phyloP scores from a whole-genome alignment of 1,140 invertebrate genomes.

The Drusus annulatus region DNA sequence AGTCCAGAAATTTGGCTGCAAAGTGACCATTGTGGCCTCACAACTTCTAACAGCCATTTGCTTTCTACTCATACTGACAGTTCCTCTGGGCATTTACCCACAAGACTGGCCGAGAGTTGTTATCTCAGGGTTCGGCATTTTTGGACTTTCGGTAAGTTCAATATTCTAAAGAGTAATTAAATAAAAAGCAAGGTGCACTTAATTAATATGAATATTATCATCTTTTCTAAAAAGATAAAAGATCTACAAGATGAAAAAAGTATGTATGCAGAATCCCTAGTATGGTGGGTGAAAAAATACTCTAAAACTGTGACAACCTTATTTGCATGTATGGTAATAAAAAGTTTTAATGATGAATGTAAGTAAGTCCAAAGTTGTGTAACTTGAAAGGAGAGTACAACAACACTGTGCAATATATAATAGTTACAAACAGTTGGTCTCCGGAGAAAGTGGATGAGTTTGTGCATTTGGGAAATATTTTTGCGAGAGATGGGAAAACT shows the following conservation, averaged over 20 bases:
- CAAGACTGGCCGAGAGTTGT: slow-evolving; percentile 65
- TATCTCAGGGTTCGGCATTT: slow-evolving; percentile 65
- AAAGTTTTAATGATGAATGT: no score
- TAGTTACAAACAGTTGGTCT: no score
- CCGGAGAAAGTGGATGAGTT: no score
- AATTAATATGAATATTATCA: no score
- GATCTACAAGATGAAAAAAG: no score
- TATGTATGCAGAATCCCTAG: no score
- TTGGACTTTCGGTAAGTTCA: slow-evolving; percentile 66
- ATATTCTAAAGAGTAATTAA: neutral
- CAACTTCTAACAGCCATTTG: slow-evolving; percentile 75
- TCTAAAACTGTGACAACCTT: no score
- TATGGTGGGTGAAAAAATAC: no score
- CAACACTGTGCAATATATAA: neutral
- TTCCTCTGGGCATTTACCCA: slow-evolving; percentile 64
- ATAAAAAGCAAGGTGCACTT: no score
- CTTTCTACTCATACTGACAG: slow-evolving; percentile 73
- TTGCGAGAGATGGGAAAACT: neutral
- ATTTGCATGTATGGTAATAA: no score
- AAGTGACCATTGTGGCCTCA: slow-evolving; percentile 74
- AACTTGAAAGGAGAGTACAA: neutral
- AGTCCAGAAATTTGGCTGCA: slow-evolving; percentile 76
- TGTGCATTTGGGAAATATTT: neutral
- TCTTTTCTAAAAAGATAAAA: no score
- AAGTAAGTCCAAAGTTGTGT: neutral